A percentile compares a stretch with the other conserved stretches of the same genome.
Conservation (phyloP, 2,888 invertebrate species). For the Stenolophus ochropezus region DNA sequence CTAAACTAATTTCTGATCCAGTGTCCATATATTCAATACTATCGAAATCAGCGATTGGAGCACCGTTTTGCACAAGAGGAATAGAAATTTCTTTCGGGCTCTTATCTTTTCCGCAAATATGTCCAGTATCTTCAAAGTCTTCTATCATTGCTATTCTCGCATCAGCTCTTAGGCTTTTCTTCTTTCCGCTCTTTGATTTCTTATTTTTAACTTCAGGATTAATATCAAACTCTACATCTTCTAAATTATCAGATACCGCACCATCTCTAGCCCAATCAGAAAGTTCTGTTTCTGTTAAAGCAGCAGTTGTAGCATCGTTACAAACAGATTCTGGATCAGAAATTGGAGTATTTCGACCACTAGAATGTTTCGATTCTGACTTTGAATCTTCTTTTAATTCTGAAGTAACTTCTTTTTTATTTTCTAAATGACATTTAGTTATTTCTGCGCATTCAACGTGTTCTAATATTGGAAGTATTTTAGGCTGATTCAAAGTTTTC, state of each 20-base stretch:
- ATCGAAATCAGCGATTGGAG: conserved; percentile 77
- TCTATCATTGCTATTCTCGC: conserved; percentile 70
- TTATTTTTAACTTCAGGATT: conserved; percentile 73
- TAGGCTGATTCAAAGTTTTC: conserved; percentile 72
- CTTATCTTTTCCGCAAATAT: conserved; percentile 69
- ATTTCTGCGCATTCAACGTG: conserved; percentile 61
- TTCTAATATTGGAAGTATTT: conserved; percentile 69
- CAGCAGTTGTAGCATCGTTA: conserved; percentile 82
- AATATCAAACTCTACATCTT: conserved; percentile 78
- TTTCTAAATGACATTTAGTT: conserved; percentile 68
- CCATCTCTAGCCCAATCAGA: conserved; percentile 93
- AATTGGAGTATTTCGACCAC: conserved; percentile 75
- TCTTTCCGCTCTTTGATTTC: conserved; percentile 61
- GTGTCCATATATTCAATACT: conserved; percentile 92
- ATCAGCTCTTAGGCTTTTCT: conserved; percentile 51
- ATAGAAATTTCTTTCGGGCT: conserved; percentile 60
- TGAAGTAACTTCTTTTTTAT: conserved; percentile 67
- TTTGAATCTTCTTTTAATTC: conserved; percentile 67
- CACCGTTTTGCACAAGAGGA: conserved; percentile 67
- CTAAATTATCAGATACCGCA: conserved; percentile 84
- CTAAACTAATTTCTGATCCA: conserved; percentile 85
- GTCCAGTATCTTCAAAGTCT: conserved; percentile 70
- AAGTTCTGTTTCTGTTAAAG: conserved; percentile 89
- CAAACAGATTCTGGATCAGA: conserved; percentile 79
- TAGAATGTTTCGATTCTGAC: conserved; percentile 68